phyloP scores from a whole-genome alignment of 2,113 vertebrate genomes.

The Petaurus breviceps region DNA sequence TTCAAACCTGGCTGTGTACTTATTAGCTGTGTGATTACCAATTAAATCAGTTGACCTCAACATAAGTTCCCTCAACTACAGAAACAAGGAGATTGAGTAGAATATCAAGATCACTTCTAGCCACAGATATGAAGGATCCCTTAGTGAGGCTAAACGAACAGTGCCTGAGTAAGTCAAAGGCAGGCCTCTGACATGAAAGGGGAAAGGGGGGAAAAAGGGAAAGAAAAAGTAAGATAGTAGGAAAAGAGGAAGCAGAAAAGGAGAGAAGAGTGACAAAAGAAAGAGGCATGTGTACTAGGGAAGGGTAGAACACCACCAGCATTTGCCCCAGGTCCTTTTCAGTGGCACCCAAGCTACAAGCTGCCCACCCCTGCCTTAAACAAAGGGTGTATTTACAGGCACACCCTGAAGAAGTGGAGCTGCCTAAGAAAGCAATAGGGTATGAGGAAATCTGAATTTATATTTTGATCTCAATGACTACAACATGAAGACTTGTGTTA shows the following conservation, averaged over 20 bases:
- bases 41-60: not conserved
- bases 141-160: not conserved
- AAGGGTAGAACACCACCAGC: not conserved
- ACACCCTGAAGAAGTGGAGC: not conserved
- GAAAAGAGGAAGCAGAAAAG: not conserved
- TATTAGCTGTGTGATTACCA: not conserved
- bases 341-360: not conserved
- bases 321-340: not conserved
- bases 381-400: not conserved
- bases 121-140: not conserved
- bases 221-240: not conserved
- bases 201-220: not conserved
- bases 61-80: not conserved
- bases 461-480: not conserved
- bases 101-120: not conserved
- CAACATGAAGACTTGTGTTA: not conserved
- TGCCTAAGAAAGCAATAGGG: not conserved
- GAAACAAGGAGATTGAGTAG: not conserved
- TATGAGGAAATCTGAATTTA: not conserved
- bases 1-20: not conserved
- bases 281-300: accelerated
- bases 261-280: not conserved
- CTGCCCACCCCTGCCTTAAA: not conserved
- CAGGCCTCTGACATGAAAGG: not conserved
- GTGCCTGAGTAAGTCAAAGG: not conserved